phyloP scores from a whole-genome alignment of 2,888 invertebrate genomes.

The Agrotis exclamationis region DNA sequence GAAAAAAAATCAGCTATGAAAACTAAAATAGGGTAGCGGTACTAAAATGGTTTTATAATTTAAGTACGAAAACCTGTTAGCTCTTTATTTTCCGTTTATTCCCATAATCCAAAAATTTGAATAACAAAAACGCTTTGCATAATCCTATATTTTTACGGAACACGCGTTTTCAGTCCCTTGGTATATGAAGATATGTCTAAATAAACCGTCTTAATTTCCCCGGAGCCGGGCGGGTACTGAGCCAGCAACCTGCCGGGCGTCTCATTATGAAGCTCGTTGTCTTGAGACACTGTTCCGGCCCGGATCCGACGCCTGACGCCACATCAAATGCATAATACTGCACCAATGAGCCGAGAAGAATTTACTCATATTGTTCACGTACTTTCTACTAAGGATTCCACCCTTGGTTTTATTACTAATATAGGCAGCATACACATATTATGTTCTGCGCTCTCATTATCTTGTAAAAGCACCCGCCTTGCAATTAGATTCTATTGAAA shows the following conservation, averaged over 20 bases:
- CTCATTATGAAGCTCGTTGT: conserved; percentile 78
- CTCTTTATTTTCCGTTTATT: conserved; percentile 41
- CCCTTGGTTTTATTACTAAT: conserved; percentile 22
- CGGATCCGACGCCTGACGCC: conserved; percentile 54
- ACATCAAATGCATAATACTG: conserved; percentile 64
- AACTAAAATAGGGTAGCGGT: neutral
- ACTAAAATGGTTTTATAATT: conserved; percentile 30
- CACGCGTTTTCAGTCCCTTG: conserved; percentile 65
- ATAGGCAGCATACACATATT: neutral
- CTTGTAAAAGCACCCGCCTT: conserved; percentile 9
- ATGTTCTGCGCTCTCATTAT: conserved; percentile 11
- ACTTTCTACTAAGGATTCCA: conserved; percentile 28
- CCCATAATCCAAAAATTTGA: conserved; percentile 45
- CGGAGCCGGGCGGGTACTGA: conserved; percentile 72
- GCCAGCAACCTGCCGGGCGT: conserved; percentile 76
- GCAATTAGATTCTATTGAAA: conserved; percentile 47
- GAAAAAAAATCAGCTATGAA: neutral
- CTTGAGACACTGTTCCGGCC: conserved; percentile 72
- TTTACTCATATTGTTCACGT: conserved; percentile 48
- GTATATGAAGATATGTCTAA: conserved; percentile 73
- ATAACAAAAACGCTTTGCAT: conserved; percentile 59
- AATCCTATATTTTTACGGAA: conserved; percentile 63
- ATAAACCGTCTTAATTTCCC: conserved; percentile 85
- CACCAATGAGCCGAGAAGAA: conserved; percentile 54
- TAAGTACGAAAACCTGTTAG: conserved; percentile 30